Evolutionary conservation across 1,140 invertebrate species (phyloP).

Genomic region (Cylas formicarius): DNA sequence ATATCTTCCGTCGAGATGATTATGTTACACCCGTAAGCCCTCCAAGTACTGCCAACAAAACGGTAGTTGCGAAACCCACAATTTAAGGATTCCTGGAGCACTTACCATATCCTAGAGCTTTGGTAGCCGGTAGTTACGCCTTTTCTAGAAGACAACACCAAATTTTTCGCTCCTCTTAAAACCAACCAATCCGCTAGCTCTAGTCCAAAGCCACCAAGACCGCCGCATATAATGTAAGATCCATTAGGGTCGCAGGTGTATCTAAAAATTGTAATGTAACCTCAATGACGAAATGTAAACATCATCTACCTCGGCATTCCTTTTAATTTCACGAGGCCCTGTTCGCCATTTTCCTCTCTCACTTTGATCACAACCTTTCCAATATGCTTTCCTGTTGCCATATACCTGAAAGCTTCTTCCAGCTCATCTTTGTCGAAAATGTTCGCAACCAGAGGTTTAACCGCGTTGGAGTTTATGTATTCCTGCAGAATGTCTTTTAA

Average conservation of each 20-base stretch:
- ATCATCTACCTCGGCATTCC: constrained; percentile 15
- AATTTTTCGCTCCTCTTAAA: constrained; percentile 64
- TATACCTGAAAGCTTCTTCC: constrained; percentile 61
- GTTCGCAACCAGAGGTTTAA: constrained; percentile 53
- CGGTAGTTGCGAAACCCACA: neutral
- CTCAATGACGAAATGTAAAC: neutral
- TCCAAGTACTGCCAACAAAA: constrained; percentile 42
- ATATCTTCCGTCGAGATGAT: constrained; percentile 45
- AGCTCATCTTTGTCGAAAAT: constrained; percentile 54
- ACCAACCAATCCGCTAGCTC: constrained; percentile 85
- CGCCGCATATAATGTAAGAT: constrained; percentile 57
- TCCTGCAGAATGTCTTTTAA: constrained; percentile 34
- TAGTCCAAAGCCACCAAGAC: constrained; percentile 84
- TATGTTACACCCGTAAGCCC: constrained; percentile 48
- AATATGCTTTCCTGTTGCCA: constrained; percentile 81
- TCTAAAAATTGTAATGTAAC: constrained; percentile 17
- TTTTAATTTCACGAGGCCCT: constrained; percentile 4
- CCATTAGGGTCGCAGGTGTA: constrained; percentile 43
- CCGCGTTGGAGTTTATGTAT: constrained; percentile 47
- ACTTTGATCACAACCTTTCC: constrained; percentile 75
- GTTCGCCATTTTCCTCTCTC: constrained; percentile 48
- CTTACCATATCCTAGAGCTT: constrained; percentile 51
- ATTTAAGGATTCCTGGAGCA: constrained; percentile 1
- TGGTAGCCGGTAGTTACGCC: constrained; percentile 79
- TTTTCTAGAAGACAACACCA: constrained; percentile 73